Evolutionary conservation across 2,888 invertebrate species (phyloP), one percentile per base, ranked within the genome.

Genomic region (Hirtodrosophila trivittata): DNA sequence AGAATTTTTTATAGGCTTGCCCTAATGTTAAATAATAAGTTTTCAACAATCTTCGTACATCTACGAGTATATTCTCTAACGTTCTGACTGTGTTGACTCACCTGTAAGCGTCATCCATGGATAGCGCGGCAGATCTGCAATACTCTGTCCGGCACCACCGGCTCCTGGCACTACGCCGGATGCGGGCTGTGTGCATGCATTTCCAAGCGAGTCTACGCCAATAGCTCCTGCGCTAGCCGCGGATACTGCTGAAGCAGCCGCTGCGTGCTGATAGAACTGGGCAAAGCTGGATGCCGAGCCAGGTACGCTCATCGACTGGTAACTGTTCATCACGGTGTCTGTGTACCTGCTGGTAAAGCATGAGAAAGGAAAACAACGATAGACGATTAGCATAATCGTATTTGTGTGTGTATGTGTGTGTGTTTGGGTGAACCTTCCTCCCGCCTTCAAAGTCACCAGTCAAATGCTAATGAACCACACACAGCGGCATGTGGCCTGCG

Each of bases 71-170:
- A n/a, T n/a, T n/a, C n/a, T n/a, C n/a, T n/a, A n/a, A n/a, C n/a
- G n/a, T n/a, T n/a, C 8, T 41, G 12, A 14, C 7, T 12, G 54
- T 28, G 41, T 32, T 49, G 45, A 78, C 87, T 89, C 93, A 97
- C 97, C 97, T 93, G 97, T 97, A 92, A 97, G 96, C 89, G 97
- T 96, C 97, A 97, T 97, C 97, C 97, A 97, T 43, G 97, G 97
- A 91, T 97, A 97, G 89, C 97, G 94, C 55, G 97, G 97, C 90
- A 97, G 95, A 92, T 97, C 97, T 45, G 96, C 96, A 89, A 97
- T 94, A 58, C 96, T 96, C 91, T 96, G 96, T 67, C 96, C 96
- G 64, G 95, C 94, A 14, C 90, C 91, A 12, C 91, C 90, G 35
- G 90, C 87, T 3, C 80, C 80, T 58, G 94, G 92, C 63, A 93